These are phyloP conservation scores for Lacerta viridis DNA, from an alignment of 2,797 vertebrate species.

Conservation along the genomic window DNA sequence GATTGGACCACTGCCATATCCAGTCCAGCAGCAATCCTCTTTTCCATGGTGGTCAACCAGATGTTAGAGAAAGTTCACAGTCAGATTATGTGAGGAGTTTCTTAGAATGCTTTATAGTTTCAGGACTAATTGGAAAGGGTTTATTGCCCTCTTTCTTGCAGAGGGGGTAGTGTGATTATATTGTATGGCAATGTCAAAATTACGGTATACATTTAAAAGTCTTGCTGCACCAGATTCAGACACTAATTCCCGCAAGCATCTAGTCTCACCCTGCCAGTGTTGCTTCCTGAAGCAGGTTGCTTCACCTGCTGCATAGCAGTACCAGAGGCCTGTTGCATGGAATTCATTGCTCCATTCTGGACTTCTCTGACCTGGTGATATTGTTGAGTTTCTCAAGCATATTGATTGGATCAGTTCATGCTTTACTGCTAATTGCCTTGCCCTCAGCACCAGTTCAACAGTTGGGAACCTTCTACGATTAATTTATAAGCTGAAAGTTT, in stretches of 20 bases:
- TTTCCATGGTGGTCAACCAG: neutral
- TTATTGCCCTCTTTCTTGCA: neutral
- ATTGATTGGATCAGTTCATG: neutral
- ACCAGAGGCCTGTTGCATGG: neutral
- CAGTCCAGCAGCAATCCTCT: neutral
- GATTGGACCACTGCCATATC: neutral
- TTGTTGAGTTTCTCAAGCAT: neutral
- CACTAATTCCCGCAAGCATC: neutral
- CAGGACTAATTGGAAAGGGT: neutral
- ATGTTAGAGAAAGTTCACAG: neutral
- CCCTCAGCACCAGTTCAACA: neutral
- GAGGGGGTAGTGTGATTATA: neutral
- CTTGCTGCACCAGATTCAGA: neutral
- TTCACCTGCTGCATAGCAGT: neutral
- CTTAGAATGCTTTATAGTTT: neutral
- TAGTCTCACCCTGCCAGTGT: neutral
- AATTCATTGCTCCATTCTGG: neutral
- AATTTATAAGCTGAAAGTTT: conserved; percentile 13
- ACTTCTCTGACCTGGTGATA: neutral
- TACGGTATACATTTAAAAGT: neutral
- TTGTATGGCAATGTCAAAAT: neutral
- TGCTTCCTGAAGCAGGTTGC: neutral
- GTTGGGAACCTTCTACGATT: neutral
- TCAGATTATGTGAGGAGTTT: neutral
- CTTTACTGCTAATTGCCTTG: neutral